Evolutionary conservation across 2,888 invertebrate species (phyloP).

Genomic region (Autographa pulchrina): DNA sequence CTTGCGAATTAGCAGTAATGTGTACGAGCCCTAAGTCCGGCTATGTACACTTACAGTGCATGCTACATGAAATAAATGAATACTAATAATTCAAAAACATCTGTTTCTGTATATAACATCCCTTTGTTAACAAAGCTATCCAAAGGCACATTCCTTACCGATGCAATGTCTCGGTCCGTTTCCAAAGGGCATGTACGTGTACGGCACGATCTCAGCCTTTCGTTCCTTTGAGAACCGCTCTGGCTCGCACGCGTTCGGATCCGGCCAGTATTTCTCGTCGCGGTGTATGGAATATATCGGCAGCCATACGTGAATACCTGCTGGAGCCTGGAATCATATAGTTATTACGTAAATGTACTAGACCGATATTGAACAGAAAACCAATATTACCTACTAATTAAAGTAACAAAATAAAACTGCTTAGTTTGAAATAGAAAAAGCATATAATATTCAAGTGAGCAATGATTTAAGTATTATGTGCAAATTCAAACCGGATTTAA

Average conservation of each 20-base stretch:
- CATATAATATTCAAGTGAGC: too few relatives aligned
- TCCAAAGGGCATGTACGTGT: constrained; percentile 82
- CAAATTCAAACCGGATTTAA: too few relatives aligned
- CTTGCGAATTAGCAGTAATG: too few relatives aligned
- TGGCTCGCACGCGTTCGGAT: constrained; percentile 70
- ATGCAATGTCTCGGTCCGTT: constrained; percentile 84
- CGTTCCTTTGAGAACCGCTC: constrained; percentile 70
- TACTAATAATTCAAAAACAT: background rate
- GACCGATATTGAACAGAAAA: too few relatives aligned
- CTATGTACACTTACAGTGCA: too few relatives aligned
- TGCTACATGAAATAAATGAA: too few relatives aligned
- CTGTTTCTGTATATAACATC: background rate
- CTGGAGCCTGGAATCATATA: constrained; percentile 62
- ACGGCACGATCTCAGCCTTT: constrained; percentile 71
- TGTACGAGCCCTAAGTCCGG: too few relatives aligned
- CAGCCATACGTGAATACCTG: constrained; percentile 76
- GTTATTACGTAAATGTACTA: too few relatives aligned
- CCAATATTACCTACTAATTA: too few relatives aligned
- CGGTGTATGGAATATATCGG: constrained; percentile 79
- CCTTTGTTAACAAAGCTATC: background rate
- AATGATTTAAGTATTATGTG: too few relatives aligned
- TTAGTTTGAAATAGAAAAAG: too few relatives aligned
- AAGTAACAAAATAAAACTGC: too few relatives aligned
- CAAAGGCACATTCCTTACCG: constrained; percentile 64
- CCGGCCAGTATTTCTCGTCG: constrained; percentile 79